Evolutionary conservation across 2,797 vertebrate genomes (phyloP).

Genomic region (Acrocephalus scirpaceus): DNA sequence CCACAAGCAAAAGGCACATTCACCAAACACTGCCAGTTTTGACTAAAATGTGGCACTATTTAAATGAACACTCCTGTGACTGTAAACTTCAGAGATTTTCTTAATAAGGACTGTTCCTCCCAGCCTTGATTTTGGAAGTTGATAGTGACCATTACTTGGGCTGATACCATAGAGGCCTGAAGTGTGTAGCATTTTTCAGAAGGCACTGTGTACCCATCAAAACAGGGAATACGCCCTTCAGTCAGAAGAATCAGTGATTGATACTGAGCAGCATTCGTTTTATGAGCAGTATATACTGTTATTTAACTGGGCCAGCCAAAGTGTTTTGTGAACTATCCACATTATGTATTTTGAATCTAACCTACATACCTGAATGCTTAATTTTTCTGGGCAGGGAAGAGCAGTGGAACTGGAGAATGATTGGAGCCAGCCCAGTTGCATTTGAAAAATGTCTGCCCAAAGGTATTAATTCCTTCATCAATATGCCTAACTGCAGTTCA

Average conservation of each 20-base stretch:
- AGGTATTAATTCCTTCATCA: background rate
- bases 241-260: background rate
- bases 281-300: background rate
- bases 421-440: background rate
- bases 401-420: background rate
- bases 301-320: background rate
- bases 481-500: background rate
- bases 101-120: background rate
- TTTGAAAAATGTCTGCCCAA: background rate
- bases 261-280: background rate
- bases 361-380: background rate
- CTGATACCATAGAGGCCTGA: background rate
- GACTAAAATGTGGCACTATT: background rate
- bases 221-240: background rate
- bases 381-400: background rate
- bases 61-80: background rate
- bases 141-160: rapidly evolving
- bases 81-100: background rate
- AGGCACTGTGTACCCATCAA: background rate
- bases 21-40: background rate
- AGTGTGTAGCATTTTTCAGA: background rate
- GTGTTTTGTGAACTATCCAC: background rate
- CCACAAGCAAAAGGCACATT: background rate
- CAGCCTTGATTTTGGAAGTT: background rate
- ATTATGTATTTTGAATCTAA: background rate